Conservation (phyloP, 2,888 invertebrate genomes). For the Timema cristinae region DNA sequence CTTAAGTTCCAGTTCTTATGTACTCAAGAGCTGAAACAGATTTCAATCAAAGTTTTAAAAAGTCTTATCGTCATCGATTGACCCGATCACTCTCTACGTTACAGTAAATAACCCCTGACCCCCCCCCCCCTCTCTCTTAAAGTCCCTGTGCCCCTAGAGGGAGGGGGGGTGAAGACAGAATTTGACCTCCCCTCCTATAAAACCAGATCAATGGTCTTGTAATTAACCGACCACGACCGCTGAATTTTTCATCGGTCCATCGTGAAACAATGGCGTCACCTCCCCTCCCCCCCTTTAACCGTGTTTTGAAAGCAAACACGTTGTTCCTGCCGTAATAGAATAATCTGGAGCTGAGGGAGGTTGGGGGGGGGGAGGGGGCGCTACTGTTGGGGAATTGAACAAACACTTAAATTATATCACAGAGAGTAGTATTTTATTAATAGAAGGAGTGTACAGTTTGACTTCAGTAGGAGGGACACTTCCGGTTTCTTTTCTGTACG, state of each 20-base stretch:
- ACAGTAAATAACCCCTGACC: background rate
- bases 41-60: too few species aligned
- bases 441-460: conserved; percentile 33
- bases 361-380: conserved; percentile 17
- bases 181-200: conserved; percentile 17
- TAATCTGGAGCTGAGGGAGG: conserved; percentile 53
- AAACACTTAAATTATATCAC: conserved; percentile 48
- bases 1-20: too few species aligned
- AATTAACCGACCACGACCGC: conserved; percentile 58
- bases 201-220: conserved; percentile 51
- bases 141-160: too few species aligned
- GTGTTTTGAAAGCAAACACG: conserved; percentile 17
- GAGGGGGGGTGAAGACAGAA: too few species aligned
- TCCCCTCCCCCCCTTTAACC: background rate
- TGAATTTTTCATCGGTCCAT: conserved; percentile 61
- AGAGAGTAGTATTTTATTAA: conserved; percentile 45
- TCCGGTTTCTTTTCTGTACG: too few species aligned
- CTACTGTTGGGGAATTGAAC: conserved; percentile 36
- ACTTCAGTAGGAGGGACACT: too few species aligned
- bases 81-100: too few species aligned
- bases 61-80: too few species aligned
- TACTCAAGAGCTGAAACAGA: too few species aligned
- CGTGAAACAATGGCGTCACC: conserved; percentile 58
- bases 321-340: conserved; percentile 53
- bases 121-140: background rate